These are phyloP conservation scores for Myotis planiceps DNA, from an alignment of 2,797 vertebrate species.

Conservation along the genomic window DNA sequence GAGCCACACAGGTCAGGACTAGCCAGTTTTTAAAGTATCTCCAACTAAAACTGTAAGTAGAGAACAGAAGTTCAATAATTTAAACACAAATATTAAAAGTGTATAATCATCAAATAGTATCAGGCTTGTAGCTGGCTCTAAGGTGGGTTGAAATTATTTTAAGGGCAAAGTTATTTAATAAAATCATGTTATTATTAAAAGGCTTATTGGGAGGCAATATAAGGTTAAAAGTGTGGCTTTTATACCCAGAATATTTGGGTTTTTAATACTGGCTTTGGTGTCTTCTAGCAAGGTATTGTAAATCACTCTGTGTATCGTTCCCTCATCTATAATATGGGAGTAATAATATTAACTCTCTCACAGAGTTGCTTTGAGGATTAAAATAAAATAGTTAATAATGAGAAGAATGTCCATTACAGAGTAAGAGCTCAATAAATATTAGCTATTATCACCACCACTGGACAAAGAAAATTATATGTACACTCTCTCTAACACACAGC, in stretches of 20 bases:
- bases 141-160: not conserved
- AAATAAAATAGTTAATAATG: conserved; percentile 53
- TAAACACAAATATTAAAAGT: conserved; percentile 40
- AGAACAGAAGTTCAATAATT: conserved; percentile 23
- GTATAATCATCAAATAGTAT: not conserved
- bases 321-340: not conserved
- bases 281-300: not conserved
- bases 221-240: not conserved
- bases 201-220: not conserved
- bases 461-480: conserved; percentile 8
- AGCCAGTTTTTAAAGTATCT: conserved; percentile 15
- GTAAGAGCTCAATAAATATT: conserved; percentile 26
- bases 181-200: not conserved
- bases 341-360: not conserved
- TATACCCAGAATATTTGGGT: not conserved
- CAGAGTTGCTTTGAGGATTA: conserved; percentile 5
- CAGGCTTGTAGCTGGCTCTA: not conserved
- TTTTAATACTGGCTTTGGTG: not conserved
- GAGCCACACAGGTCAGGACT: not conserved
- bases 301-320: not conserved
- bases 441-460: conserved; percentile 22
- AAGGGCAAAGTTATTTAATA: conserved; percentile 19
- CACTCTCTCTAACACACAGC: not conserved
- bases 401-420: not conserved
- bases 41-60: not conserved